Evolutionary conservation across 2,888 invertebrate genomes (phyloP).

Genomic region (Campoplex nolae): DNA sequence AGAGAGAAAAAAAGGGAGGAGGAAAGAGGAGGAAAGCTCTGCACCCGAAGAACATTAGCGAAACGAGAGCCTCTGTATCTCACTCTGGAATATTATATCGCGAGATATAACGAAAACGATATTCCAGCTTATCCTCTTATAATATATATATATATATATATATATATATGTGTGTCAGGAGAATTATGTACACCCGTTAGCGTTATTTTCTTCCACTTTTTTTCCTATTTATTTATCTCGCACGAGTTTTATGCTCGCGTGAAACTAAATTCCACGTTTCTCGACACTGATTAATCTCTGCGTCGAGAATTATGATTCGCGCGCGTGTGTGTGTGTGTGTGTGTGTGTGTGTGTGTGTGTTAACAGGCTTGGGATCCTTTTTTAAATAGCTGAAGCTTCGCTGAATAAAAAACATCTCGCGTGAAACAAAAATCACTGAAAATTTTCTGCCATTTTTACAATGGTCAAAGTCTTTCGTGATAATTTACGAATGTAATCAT

Average conservation of each 20-base stretch:
- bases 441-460: too few species aligned
- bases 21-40: slow-evolving; percentile 6
- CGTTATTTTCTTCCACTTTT: slow-evolving; percentile 9
- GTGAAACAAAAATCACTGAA: not conserved
- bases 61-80: slow-evolving; percentile 29
- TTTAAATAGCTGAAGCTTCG: not conserved
- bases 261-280: not conserved
- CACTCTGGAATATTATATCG: slow-evolving; percentile 29
- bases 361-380: not conserved
- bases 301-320: slow-evolving; percentile 1
- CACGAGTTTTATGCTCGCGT: not conserved
- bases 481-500: too few species aligned
- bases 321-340: not conserved
- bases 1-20: not conserved
- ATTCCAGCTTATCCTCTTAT: slow-evolving; percentile 32
- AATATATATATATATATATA: not conserved
- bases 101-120: slow-evolving; percentile 39
- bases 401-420: not conserved
- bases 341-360: not conserved
- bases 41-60: slow-evolving; percentile 53
- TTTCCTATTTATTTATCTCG: slow-evolving; percentile 10
- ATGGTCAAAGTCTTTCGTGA: too few species aligned
- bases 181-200: slow-evolving; percentile 5
- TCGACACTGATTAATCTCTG: slow-evolving; percentile 9
- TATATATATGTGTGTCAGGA: not conserved